Percentiles rank a stretch among this genome's conserved stretches.
Conservation (phyloP, 2,113 vertebrate genomes). For the Theristicus caerulescens region DNA sequence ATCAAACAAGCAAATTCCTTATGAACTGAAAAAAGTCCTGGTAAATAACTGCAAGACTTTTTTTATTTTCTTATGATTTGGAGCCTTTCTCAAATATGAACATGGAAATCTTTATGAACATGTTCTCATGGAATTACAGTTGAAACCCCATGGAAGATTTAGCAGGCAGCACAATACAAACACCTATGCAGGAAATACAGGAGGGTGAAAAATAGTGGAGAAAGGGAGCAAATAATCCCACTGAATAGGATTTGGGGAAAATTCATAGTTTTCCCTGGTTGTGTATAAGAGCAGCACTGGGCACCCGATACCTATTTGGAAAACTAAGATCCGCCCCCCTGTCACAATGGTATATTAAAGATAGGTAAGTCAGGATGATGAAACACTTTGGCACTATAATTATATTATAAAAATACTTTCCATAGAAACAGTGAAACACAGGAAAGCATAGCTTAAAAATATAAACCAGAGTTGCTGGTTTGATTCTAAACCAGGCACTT, state of each 20-base stretch:
- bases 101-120: not conserved
- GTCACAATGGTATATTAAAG: not conserved
- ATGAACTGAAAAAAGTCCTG: not conserved
- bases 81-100: not conserved
- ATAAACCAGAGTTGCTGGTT: not conserved
- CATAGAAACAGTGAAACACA: not conserved
- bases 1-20: not conserved
- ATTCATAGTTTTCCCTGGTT: not conserved
- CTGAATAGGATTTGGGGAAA: not conserved
- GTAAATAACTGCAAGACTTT: not conserved
- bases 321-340: not conserved
- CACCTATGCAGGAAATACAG: not conserved
- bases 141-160: not conserved
- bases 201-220: not conserved
- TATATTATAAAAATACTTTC: not conserved
- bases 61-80: not conserved
- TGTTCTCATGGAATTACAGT: not conserved
- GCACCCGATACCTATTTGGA: not conserved
- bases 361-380: not conserved
- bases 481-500: not conserved
- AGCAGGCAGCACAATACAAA: not conserved
- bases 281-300: fast-evolving
- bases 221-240: not conserved
- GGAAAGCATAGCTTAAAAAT: not conserved
- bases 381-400: not conserved